Evolutionary conservation across 2,888 invertebrate genomes (phyloP), one percentile per base, ranked within the genome.

Genomic region (Harpagoxenus sublaevis): DNA sequence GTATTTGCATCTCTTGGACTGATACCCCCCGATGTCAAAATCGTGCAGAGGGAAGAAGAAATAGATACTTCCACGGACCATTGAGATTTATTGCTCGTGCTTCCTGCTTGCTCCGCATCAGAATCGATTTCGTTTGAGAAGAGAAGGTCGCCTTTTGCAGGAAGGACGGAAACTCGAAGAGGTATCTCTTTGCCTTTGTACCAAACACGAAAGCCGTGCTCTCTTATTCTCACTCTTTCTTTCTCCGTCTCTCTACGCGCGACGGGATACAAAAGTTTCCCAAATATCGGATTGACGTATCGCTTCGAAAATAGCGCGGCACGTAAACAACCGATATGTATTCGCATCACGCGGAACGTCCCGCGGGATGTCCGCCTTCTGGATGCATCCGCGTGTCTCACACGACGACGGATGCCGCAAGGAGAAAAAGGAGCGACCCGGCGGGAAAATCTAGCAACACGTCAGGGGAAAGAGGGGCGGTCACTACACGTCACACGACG

Each of bases 311-410:
- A 94, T 93, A 93, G 92, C 92, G 81, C 88, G 87, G 88, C 87
- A 89, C 91, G 94, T 94, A 95, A 95, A 95, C 94, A 95, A 94
- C 91, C 93, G 91, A 92, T 93, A 92, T 90, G 91, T 91, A 91
- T 92, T 92, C 91, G 89, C 87, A 87, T 88, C 86, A 89, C 84
- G 87, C 87, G 84, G 66, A 86, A 91, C 86, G 83, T 87, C 90
- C 81, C 88, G 42, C 12, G 90, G 89, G 88, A 91, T 86, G 88
- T 90, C 86, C 89, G 89, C 88, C 79, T 84, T 84, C 83, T 83
- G 87, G 87, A 87, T 89, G 89, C 89, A 87, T 85, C 82, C 85
- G 82, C 81, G 85, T 86, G 85, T 88, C 88, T 90, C 87, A 84
- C 82, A 86, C 86, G 87, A 86, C 86, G 87, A 87, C 87, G 78